phyloP scores from a whole-genome alignment of 2,888 invertebrate species.

The Platerodrilus igneus region DNA sequence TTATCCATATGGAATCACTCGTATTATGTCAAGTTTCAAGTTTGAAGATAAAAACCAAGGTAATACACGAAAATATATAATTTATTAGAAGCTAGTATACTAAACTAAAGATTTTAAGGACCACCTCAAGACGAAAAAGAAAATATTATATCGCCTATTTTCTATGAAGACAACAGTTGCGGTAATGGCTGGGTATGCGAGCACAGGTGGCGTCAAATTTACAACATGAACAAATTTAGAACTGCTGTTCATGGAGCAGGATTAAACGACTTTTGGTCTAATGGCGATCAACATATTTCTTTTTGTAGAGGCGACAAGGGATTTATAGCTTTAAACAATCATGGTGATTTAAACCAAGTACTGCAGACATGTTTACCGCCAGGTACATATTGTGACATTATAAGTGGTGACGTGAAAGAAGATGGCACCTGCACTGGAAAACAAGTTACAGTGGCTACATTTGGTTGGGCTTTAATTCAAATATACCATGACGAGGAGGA shows the following conservation, averaged over 20 bases:
- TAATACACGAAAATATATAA: too few species aligned
- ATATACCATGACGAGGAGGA: conserved; percentile 55
- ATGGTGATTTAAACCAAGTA: conserved; percentile 54
- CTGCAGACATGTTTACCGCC: conserved; percentile 67
- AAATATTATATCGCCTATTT: conserved; percentile 61
- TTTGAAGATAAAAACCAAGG: conserved; percentile 57
- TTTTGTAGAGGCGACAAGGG: conserved; percentile 68
- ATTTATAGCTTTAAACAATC: conserved; percentile 76
- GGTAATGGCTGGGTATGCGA: conserved; percentile 78
- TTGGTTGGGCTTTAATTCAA: conserved; percentile 56
- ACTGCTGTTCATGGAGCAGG: conserved; percentile 59
- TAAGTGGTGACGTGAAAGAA: conserved; percentile 59
- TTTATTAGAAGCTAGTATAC: not conserved
- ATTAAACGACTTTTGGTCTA: conserved; percentile 74
- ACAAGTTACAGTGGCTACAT: conserved; percentile 54
- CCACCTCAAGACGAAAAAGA: conserved; percentile 63
- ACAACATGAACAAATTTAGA: conserved; percentile 72
- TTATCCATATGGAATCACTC: conserved; percentile 72
- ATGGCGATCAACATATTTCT: conserved; percentile 75
- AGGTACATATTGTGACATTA: conserved; percentile 81
- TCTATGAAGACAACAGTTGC: conserved; percentile 62
- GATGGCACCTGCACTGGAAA: conserved; percentile 62
- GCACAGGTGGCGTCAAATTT: conserved; percentile 80
- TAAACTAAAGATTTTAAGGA: conserved; percentile 58
- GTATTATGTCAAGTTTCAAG: conserved; percentile 81